Evolutionary conservation across 2,888 invertebrate genomes (phyloP).

Genomic region (Notocelia uddmanniana): DNA sequence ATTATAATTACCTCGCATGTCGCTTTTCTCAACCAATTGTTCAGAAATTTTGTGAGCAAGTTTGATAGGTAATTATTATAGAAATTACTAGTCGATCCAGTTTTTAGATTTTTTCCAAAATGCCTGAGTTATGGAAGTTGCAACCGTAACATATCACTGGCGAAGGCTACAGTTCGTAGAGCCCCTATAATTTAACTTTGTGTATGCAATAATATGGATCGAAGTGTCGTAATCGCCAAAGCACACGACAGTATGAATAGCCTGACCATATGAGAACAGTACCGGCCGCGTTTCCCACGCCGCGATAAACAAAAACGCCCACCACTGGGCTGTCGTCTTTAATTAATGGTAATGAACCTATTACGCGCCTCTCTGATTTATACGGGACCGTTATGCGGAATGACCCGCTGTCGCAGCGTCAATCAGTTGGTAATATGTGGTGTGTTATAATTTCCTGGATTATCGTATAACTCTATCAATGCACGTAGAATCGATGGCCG

Average conservation of each 20-base stretch:
- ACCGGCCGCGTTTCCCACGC: constrained; percentile 72
- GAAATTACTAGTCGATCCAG: too few species aligned
- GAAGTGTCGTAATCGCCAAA: constrained; percentile 26
- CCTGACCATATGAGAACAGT: constrained; percentile 65
- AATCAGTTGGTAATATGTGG: background rate
- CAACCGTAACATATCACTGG: too few species aligned
- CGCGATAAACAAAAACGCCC: constrained; percentile 70
- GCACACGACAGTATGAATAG: constrained; percentile 42
- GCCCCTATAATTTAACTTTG: too few species aligned
- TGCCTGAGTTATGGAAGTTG: too few species aligned
- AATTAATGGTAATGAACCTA: constrained; percentile 71
- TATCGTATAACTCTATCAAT: too few species aligned
- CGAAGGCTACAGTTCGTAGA: too few species aligned
- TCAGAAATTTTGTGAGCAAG: too few species aligned
- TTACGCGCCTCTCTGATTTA: constrained; percentile 56
- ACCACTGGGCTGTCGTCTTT: constrained; percentile 61
- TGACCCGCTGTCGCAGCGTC: constrained; percentile 22
- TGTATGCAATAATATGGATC: background rate
- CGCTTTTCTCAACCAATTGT: too few species aligned
- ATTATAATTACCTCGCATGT: too few species aligned
- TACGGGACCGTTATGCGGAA: constrained; percentile 42
- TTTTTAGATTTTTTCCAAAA: too few species aligned
- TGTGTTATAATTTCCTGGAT: background rate
- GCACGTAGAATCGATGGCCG: too few species aligned
- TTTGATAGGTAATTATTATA: too few species aligned